These are phyloP conservation scores for Orthonyx spaldingii DNA, from an alignment of 2,113 vertebrate species.

Conservation along the genomic window DNA sequence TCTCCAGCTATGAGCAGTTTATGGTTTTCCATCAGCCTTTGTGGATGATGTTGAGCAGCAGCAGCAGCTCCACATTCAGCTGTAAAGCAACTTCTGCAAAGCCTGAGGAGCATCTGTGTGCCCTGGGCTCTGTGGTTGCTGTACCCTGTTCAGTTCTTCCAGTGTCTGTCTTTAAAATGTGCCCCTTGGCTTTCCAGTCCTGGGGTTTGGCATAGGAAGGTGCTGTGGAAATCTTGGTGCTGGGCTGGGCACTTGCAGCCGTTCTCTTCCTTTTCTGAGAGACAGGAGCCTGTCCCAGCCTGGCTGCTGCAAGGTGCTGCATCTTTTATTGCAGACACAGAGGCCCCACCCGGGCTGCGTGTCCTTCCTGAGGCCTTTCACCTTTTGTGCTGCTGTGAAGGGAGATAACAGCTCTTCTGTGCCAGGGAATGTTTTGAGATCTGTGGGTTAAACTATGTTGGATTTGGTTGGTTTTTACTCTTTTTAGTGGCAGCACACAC, in stretches of 20 bases:
- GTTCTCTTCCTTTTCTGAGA: background rate
- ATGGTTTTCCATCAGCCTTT: background rate
- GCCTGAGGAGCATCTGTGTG: background rate
- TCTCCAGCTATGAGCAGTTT: background rate
- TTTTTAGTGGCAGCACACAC: background rate
- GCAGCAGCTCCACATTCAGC: background rate
- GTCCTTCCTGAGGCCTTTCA: background rate
- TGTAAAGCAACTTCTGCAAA: background rate
- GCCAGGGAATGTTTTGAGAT: background rate
- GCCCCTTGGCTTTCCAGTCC: too few species aligned
- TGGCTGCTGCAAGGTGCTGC: background rate
- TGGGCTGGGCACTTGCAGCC: background rate
- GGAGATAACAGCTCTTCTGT: background rate
- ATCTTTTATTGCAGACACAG: background rate
- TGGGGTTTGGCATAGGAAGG: background rate
- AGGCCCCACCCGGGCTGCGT: rapidly evolving
- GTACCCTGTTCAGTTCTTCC: background rate
- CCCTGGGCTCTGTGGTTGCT: background rate
- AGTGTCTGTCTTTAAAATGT: background rate
- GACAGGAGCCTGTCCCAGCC: background rate
- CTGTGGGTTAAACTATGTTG: background rate
- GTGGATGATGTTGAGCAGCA: background rate
- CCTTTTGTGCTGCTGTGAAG: background rate
- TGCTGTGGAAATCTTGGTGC: background rate
- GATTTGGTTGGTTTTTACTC: background rate